A percentile compares a stretch with the other conserved stretches of the same genome.
These are phyloP conservation scores for Heliconius aoede DNA, from an alignment of 2,888 invertebrate species.

Conservation along the genomic window DNA sequence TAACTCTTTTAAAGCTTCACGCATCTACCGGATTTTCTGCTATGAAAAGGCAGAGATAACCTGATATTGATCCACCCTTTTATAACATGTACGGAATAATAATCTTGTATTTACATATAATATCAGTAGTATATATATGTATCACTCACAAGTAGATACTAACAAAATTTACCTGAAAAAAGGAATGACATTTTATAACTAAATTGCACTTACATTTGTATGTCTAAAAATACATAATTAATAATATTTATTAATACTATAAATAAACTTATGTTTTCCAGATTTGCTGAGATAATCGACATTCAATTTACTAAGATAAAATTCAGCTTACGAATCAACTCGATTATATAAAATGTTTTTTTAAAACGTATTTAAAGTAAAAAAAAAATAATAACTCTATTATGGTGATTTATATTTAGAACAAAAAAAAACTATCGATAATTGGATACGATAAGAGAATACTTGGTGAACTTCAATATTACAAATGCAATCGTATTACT, in stretches of 20 bases:
- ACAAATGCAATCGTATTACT: conserved; percentile 48
- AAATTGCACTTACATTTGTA: neutral
- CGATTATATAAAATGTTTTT: neutral
- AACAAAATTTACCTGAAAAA: conserved; percentile 9
- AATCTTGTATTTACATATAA: neutral
- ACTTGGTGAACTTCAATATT: conserved; percentile 46
- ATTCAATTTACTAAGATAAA: neutral
- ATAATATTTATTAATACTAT: neutral
- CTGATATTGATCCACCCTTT: neutral
- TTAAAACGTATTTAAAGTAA: neutral
- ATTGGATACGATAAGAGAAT: conserved; percentile 50
- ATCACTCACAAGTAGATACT: neutral
- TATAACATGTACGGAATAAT: neutral
- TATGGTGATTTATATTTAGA: neutral
- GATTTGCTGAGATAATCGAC: neutral
- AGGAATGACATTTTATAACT: neutral
- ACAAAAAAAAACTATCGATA: conserved; percentile 44
- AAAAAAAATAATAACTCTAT: neutral
- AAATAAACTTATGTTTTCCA: neutral
- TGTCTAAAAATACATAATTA: neutral
- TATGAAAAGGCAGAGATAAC: neutral
- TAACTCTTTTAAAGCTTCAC: neutral
- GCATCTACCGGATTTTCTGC: neutral
- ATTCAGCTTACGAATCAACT: neutral
- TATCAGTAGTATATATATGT: too few relatives aligned